phyloP scores from a whole-genome alignment of 2,113 vertebrate species.

The Mastomys natalensis region DNA sequence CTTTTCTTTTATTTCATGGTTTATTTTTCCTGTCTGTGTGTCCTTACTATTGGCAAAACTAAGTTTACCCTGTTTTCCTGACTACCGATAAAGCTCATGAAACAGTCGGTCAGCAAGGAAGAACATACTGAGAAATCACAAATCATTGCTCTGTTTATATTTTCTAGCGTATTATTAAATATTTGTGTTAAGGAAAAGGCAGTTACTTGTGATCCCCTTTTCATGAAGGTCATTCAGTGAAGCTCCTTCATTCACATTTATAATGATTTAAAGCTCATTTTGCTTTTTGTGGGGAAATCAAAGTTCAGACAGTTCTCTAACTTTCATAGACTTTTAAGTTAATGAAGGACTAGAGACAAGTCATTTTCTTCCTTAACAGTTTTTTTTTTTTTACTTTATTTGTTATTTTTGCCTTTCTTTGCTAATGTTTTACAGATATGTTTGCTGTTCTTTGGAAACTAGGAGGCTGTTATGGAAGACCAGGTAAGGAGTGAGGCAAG shows the following conservation, averaged over 20 bases:
- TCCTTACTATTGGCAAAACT: constrained; percentile 29
- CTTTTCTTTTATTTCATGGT: constrained; percentile 9
- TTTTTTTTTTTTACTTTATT: background rate
- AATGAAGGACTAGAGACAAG: background rate
- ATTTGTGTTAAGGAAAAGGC: constrained; percentile 64
- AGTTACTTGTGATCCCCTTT: constrained; percentile 33
- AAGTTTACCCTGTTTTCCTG: background rate
- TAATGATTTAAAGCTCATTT: background rate
- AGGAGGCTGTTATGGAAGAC: background rate
- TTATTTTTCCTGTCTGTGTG: background rate
- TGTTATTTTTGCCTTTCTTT: background rate
- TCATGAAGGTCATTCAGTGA: constrained; percentile 15
- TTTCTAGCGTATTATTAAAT: constrained; percentile 67
- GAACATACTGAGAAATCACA: constrained; percentile 58
- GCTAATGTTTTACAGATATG: background rate
- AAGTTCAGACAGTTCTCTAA: background rate
- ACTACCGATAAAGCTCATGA: constrained; percentile 33
- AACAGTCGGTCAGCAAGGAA: constrained; percentile 43
- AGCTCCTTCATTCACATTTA: constrained; percentile 42
- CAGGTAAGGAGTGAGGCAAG: background rate
- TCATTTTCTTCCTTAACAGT: background rate
- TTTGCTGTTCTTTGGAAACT: background rate
- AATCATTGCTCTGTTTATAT: constrained; percentile 61
- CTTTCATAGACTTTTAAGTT: background rate
- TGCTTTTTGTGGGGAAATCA: background rate